These are phyloP conservation scores for Vanacampus margaritifer DNA, from an alignment of 2,113 vertebrate genomes.

Conservation along the genomic window DNA sequence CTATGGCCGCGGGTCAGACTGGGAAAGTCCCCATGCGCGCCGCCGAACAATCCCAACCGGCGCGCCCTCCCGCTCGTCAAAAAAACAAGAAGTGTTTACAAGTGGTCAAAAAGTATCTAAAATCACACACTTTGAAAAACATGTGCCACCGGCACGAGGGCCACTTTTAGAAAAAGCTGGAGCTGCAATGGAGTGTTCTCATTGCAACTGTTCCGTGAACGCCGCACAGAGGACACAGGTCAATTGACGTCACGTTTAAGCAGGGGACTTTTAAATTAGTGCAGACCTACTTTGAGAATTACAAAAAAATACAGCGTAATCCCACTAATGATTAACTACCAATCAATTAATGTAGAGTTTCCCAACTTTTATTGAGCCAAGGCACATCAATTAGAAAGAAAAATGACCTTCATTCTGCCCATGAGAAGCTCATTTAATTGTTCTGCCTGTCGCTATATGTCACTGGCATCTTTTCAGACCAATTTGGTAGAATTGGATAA, in stretches of 20 bases:
- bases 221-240: neutral
- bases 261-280: no score
- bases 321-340: neutral
- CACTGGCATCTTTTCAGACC: no score
- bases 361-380: no score
- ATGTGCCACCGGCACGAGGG: neutral
- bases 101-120: conserved; percentile 17
- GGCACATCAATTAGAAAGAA: no score
- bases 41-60: conserved; percentile 75
- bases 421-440: no score
- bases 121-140: neutral
- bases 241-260: neutral
- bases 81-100: neutral
- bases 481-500: no score
- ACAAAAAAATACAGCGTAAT: neutral
- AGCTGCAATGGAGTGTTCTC: no score
- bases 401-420: no score
- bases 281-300: no score
- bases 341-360: neutral
- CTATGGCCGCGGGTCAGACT: conserved; percentile 61
- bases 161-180: neutral
- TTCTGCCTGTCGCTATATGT: no score
- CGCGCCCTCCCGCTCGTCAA: conserved; percentile 53
- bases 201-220: no score
- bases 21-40: conserved; percentile 94